Evolutionary conservation across 2,888 invertebrate species (phyloP), one percentile per base, ranked within the genome.

Genomic region (Plebejus melissa): DNA sequence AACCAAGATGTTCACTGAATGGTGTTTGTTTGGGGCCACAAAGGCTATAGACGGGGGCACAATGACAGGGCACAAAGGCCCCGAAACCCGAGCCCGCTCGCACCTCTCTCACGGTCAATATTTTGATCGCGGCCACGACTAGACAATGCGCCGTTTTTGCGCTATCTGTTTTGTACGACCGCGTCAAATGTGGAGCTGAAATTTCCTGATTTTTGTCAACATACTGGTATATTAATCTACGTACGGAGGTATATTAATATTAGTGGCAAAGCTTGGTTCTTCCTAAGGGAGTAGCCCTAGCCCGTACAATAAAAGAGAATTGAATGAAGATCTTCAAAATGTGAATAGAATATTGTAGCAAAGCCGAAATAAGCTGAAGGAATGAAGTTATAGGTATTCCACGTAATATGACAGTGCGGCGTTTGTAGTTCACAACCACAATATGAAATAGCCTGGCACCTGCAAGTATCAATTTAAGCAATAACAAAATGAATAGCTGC

Each of bases 51-150:
- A 32, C 65, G 65, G 32, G 28, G 32, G 13, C 65, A 65, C 65
- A 65, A 65, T 32, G 65, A 5, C 69, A 9, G 22, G 41, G 22
- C 70, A 70, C n/a, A 70, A 70, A 41, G 41, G 41, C n/a, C 70
- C 70, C 41, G 41, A 70, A 70, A 38, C 70, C 41, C n/a, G 41
- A 41, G 41, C 41, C 69, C 6, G 69, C 69, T 69, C 69, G 28
- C 69, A 69, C 69, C 70, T 41, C 70, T 70, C 70, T 70, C 70
- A 70, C 70, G 70, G 70, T 70, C 70, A 70, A 70, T 70, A 70
- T 70, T 70, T 41, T 70, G 70, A 70, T 70, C 38, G 70, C 41
- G 38, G 7, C 70, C 70, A 70, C 70, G 22, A 41, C 38, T 41
- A 70, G 38, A 70, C 70, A 41, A 41, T 70, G 3, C 41, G 70